Evolutionary conservation across 2,113 vertebrate genomes (phyloP), one percentile per base, ranked within the genome.

Genomic region (Centropristis striata): DNA sequence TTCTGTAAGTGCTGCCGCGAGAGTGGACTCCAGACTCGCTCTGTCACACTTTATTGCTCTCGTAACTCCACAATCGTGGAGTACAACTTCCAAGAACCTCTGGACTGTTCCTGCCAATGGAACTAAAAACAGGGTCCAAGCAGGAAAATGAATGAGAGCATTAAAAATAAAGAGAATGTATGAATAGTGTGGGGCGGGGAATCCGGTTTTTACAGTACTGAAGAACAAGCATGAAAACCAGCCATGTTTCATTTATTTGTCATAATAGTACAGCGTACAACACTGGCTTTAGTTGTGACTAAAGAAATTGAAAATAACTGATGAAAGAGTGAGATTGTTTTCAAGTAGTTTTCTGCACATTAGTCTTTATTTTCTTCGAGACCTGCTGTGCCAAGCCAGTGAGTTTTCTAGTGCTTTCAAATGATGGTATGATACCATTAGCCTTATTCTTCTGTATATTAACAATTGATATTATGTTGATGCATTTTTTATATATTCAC

Each of bases 1-100:
- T 99, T 99, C 93, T 99, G 98, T 88, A 99, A 99, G 87, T 99
- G 98, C 63, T 99, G 98, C 71, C 95, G 97, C 1, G 98, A 99
- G 92, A 96, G 90, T 28, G 96, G 96, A 85, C 96, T 98, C 0
- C 96, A 97, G 57, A 96, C 95, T 39, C 92, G 97, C 61, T 96
- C 96, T 0, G 95, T 99, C 85, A 95, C 96, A 4, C 95, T 99
- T 12, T 97, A 94, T 87, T 99, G 98, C 92, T 95, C 97, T 10
- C 96, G 97, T 91, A 99, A 99, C 1, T 94, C 96, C 90, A 98
- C 97, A 2, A 93, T 97, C 27, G 95, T 99, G 77, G 91, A 95
- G 83, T 98, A 98, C 4, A 91, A 91, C 75, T 96, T 97, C 86
- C 97, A 98, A 81, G 98, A 99, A 71, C 98, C 98, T 6, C 78